Evolutionary conservation across 1,140 invertebrate genomes (phyloP).

Genomic region (Magallana gigas): DNA sequence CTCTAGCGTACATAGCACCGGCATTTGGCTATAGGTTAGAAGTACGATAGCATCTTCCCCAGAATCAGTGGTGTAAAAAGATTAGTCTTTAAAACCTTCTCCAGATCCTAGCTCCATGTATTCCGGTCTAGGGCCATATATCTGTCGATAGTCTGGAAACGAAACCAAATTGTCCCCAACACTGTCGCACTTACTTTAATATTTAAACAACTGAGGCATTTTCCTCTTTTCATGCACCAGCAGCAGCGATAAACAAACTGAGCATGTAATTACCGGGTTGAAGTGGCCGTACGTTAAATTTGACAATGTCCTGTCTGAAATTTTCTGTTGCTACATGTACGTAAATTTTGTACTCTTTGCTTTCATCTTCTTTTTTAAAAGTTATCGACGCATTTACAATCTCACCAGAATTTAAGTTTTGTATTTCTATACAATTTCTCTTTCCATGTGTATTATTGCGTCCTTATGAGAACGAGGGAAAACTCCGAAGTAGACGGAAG

Average conservation of each 20-base stretch:
- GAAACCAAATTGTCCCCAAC: neutral
- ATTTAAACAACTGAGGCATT: conserved; percentile 42
- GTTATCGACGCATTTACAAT: conserved; percentile 27
- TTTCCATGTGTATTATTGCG: conserved; percentile 40
- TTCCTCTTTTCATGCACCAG: neutral
- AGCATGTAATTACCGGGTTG: conserved; percentile 51
- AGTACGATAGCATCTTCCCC: conserved; percentile 41
- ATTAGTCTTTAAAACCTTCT: neutral
- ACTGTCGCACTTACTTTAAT: conserved; percentile 44
- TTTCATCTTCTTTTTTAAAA: neutral
- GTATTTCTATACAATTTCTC: conserved; percentile 53
- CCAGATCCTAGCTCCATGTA: conserved; percentile 47
- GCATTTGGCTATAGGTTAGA: neutral
- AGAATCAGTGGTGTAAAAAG: conserved; percentile 28
- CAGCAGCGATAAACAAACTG: conserved; percentile 42
- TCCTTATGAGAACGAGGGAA: conserved; percentile 49
- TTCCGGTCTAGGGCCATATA: conserved; percentile 35
- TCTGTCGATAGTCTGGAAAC: conserved; percentile 37
- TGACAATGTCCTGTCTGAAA: conserved; percentile 5
- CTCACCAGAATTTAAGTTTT: neutral
- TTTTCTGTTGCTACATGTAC: neutral
- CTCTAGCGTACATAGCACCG: conserved; percentile 20
- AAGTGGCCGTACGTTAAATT: conserved; percentile 45
- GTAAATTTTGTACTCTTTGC: neutral
- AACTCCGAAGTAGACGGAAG: conserved; percentile 39